These are phyloP conservation scores for Drosophila formosana DNA, from an alignment of 2,888 invertebrate genomes.

Conservation along the genomic window DNA sequence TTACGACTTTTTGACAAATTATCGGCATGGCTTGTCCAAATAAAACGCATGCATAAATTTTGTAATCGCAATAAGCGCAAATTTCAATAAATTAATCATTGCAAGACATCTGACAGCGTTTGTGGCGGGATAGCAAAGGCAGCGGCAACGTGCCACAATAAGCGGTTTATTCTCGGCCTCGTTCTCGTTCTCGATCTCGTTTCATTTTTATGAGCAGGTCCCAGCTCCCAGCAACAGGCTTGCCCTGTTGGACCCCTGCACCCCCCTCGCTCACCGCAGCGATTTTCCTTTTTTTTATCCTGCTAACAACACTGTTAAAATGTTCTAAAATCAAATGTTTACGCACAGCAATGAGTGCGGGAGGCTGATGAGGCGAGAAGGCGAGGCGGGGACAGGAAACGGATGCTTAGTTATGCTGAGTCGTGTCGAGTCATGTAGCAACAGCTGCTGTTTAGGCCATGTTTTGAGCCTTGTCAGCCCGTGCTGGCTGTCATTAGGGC, in stretches of 20 bases:
- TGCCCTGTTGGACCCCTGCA: background rate
- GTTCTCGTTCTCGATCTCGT: background rate
- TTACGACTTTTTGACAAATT: slow-evolving; percentile 81
- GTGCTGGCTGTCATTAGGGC: background rate
- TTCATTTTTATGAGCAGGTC: slow-evolving; percentile 22
- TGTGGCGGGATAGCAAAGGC: background rate
- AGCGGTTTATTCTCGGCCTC: slow-evolving; percentile 50
- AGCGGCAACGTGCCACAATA: slow-evolving; percentile 34
- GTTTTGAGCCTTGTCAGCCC: slow-evolving; percentile 51
- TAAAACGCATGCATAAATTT: slow-evolving; percentile 72
- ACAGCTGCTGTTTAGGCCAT: slow-evolving; percentile 74
- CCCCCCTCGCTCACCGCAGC: background rate
- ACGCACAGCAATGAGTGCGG: slow-evolving; percentile 28
- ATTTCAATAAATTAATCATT: slow-evolving; percentile 79
- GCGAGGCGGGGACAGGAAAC: background rate
- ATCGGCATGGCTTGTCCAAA: slow-evolving; percentile 73
- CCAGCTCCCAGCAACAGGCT: slow-evolving; percentile 58
- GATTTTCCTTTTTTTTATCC: background rate
- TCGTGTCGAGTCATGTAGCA: slow-evolving; percentile 75
- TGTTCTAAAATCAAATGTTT: slow-evolving; percentile 70
- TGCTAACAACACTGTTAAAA: slow-evolving; percentile 38
- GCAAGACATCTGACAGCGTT: slow-evolving; percentile 50
- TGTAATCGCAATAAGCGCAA: slow-evolving; percentile 75
- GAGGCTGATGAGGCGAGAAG: background rate
- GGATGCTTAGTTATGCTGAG: slow-evolving; percentile 44